phyloP scores from a whole-genome alignment of 1,140 invertebrate genomes.

The Leptinotarsa lineolata region DNA sequence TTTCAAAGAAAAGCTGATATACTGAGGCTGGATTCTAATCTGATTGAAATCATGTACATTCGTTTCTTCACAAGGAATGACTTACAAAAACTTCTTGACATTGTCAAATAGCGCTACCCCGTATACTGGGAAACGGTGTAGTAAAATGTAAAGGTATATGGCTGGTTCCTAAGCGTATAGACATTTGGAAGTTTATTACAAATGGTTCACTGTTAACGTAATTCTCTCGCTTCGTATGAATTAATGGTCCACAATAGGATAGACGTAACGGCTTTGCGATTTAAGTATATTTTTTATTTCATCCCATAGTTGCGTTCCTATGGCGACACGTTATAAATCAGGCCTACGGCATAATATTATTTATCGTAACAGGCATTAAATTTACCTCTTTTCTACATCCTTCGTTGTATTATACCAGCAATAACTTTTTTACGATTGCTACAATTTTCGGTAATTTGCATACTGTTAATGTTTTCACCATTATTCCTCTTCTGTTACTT shows the following conservation, averaged over 20 bases:
- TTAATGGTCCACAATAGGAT: constrained; percentile 18
- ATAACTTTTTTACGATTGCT: constrained; percentile 50
- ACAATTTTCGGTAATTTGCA: constrained; percentile 51
- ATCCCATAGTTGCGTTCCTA: constrained; percentile 7
- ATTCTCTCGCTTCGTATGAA: constrained; percentile 17
- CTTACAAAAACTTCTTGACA: no score
- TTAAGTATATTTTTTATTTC: constrained; percentile 19
- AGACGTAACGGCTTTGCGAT: constrained; percentile 12
- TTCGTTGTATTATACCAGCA: constrained; percentile 39
- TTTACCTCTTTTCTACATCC: constrained; percentile 45
- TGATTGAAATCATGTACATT: no score
- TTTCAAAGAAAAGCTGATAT: no score
- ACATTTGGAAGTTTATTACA: constrained; percentile 14
- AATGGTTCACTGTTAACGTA: neutral
- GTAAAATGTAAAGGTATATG: neutral
- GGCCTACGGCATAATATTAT: constrained; percentile 34
- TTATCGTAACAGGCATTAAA: constrained; percentile 43
- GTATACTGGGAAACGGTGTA: no score
- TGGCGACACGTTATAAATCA: constrained; percentile 40
- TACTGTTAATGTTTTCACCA: constrained; percentile 40
- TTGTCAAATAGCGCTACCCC: no score
- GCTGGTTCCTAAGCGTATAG: constrained; percentile 4
- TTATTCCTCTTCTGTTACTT: constrained; percentile 36
- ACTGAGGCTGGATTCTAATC: no score
- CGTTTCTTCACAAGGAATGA: no score